Conservation (phyloP, 35 echinoderm and acorn worm genomes). For the Strongylocentrotus purpuratus region DNA sequence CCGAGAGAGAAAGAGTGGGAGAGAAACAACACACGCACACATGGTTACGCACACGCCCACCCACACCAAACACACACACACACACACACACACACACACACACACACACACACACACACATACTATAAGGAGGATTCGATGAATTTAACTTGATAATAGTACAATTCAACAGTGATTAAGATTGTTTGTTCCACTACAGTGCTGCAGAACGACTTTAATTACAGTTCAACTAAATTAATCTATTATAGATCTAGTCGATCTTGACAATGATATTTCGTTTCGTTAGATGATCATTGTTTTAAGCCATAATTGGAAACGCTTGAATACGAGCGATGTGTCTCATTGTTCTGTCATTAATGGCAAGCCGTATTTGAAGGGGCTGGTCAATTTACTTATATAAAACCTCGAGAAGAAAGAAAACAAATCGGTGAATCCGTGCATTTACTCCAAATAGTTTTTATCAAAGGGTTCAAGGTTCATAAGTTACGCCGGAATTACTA, state of each 20-base stretch:
- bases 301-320: too few species aligned
- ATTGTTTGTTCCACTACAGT: background rate
- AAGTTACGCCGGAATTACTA: too few species aligned
- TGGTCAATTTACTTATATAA: too few species aligned
- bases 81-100: background rate
- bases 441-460: too few species aligned
- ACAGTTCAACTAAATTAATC: too few species aligned
- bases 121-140: background rate
- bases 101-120: background rate
- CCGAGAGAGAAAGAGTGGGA: background rate
- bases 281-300: background rate
- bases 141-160: background rate
- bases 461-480: background rate
- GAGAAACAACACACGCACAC: background rate
- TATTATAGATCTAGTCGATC: too few species aligned
- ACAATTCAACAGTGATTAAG: background rate
- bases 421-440: too few species aligned
- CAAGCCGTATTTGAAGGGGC: background rate
- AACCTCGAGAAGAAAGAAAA: too few species aligned
- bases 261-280: background rate
- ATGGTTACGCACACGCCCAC: background rate
- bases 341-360: background rate
- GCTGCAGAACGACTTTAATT: too few species aligned
- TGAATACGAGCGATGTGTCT: background rate
- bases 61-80: background rate